Conservation (phyloP, 1,140 invertebrate species). For the Centruroides vittatus region DNA sequence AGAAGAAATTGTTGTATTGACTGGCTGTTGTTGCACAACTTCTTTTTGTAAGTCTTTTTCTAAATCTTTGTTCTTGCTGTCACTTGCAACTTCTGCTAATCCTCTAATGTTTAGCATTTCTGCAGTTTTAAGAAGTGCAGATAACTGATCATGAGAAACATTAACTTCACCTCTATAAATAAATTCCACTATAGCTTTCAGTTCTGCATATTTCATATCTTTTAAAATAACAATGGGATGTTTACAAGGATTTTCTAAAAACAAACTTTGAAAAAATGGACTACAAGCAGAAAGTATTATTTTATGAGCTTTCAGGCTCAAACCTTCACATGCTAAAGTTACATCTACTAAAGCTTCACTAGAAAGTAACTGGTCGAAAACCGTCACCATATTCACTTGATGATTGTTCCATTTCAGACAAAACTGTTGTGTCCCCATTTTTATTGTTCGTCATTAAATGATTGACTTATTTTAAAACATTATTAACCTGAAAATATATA, state of each 20-base stretch:
- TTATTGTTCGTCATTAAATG: too few relatives aligned
- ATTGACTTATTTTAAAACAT: too few relatives aligned
- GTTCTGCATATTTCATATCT: conserved; percentile 63
- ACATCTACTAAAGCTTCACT: conserved; percentile 64
- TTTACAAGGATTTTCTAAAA: conserved; percentile 59
- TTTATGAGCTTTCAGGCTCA: conserved; percentile 65
- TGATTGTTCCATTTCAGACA: conserved; percentile 90
- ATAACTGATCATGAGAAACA: conserved; percentile 68
- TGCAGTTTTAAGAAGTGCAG: conserved; percentile 59
- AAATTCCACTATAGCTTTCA: conserved; percentile 74
- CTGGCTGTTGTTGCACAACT: neutral
- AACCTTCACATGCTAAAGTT: conserved; percentile 61
- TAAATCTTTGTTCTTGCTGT: neutral
- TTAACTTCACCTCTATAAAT: conserved; percentile 87
- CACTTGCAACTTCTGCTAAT: conserved; percentile 61
- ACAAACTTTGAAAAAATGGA: conserved; percentile 65
- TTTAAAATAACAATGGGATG: conserved; percentile 72
- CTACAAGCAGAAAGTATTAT: conserved; percentile 76
- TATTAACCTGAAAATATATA: too few relatives aligned
- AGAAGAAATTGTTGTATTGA: too few relatives aligned
- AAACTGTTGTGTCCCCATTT: conserved; percentile 52
- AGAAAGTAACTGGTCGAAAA: conserved; percentile 78
- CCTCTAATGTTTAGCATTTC: conserved; percentile 72
- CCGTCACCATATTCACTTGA: conserved; percentile 75
- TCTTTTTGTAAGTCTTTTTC: neutral